Percentiles rank a stretch among this genome's conserved stretches.
Conservation (phyloP, 2,797 vertebrate genomes). For the Delichon dasypus region DNA sequence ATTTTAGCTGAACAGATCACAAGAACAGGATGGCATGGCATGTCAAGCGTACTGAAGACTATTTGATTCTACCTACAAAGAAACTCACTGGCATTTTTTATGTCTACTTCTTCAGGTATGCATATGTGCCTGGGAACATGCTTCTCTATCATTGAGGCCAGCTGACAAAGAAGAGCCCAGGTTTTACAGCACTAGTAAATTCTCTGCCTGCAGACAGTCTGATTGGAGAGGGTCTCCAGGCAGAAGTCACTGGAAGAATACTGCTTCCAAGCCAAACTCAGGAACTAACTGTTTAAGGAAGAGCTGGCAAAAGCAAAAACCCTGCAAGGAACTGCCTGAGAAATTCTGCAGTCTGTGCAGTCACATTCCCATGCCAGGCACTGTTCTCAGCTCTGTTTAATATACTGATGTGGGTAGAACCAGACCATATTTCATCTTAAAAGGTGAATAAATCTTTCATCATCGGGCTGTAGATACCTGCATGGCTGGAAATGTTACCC, state of each 20-base stretch:
- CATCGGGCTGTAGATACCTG: background rate
- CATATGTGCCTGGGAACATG: background rate
- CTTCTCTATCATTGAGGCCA: background rate
- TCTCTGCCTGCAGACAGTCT: background rate
- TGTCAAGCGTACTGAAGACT: background rate
- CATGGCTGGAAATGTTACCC: background rate
- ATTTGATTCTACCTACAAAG: background rate
- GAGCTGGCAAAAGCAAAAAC: background rate
- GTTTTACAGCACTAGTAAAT: background rate
- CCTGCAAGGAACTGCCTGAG: background rate
- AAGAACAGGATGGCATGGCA: accelerated
- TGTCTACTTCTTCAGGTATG: background rate
- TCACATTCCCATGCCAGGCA: background rate
- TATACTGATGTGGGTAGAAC: background rate
- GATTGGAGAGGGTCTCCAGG: background rate
- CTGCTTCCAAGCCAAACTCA: background rate
- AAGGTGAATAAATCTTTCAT: conserved; percentile 20
- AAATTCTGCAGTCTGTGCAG: background rate
- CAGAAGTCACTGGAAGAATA: background rate
- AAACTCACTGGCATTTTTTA: background rate
- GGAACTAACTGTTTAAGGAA: background rate
- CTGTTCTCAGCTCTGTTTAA: background rate
- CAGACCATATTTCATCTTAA: background rate
- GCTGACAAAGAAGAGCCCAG: background rate
- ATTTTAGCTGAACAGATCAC: background rate